Base-by-base conservation (phyloP, 2,113 vertebrate genomes). In the Campylomormyrus tamandua region DNA sequence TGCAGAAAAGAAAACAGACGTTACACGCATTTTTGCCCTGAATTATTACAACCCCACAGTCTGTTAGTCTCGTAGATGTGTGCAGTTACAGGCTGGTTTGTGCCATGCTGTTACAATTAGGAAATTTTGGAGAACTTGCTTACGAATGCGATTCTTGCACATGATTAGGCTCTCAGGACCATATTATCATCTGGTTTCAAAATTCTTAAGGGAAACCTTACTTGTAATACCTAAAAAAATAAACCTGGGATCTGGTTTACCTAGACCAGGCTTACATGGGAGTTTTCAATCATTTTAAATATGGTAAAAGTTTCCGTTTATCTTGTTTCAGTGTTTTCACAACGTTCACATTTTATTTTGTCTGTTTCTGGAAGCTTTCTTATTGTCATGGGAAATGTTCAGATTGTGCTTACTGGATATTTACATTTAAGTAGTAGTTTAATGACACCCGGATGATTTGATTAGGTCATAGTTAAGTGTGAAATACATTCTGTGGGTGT, bases 191-290 rank as follows among this genome's bases (percentile, higher is more conserved):
- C 53, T 83, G 80, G 70, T 49, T 85, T 70, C 39, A 83, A 86
- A 46, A 84, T 52, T 46, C 87, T 77, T 83, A 45, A 35, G 52
- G 52, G 56, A 88, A 90, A 88, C 87, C 62, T 90, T 74, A 8
- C 21, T 87, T 90, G 87, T 90, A 87, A 87, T 90, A 87, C 48
- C 74, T 77, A 90, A 90, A 66, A 87, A 87, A 90, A 90, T 53
- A 70, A 87, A 53, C 45, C 35, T 31, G 35, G 35, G 87, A 87
- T 74, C 21, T 46, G 50, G 7, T 90, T 87, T 24, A 87, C 39
- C 48, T 77, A 11, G 49, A 62, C 85, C 85, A 35, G n/a, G 17
- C 21, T 87, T 62, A 87, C 48, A 74, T 48, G 46, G 48, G 35
- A 77, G 66, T 87, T 52, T 21, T 87, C 45, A 80, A 49, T 85